These are phyloP conservation scores for Drosophila ficusphila DNA, from an alignment of 1,140 invertebrate species.

Conservation along the genomic window DNA sequence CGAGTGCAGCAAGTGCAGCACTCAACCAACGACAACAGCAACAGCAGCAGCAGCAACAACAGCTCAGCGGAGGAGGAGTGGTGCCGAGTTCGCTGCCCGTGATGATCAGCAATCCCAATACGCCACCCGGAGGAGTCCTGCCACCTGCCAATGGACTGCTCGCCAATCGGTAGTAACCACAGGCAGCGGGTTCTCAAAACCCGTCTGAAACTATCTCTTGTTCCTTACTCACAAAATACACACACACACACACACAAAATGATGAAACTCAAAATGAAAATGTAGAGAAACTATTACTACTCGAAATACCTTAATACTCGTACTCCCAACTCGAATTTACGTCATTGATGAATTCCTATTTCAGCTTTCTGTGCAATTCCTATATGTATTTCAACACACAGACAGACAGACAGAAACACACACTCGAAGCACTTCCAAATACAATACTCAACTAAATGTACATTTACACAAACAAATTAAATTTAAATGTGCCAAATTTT, in stretches of 20 bases:
- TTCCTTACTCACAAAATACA: constrained; percentile 71
- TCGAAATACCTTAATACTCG: constrained; percentile 34
- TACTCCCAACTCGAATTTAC: constrained; percentile 65
- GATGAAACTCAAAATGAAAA: constrained; percentile 13
- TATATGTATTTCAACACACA: constrained; percentile 53
- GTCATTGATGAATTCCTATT: constrained; percentile 76
- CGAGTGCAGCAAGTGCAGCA: constrained; percentile 13
- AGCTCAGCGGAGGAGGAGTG: constrained; percentile 22
- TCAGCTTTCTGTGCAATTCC: constrained; percentile 81
- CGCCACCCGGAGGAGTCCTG: constrained; percentile 56
- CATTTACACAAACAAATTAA: constrained; percentile 66
- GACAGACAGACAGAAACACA: constrained; percentile 26
- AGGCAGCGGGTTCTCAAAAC: background rate
- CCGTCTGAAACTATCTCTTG: constrained; percentile 73
- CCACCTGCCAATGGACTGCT: constrained; percentile 79
- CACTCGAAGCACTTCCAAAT: constrained; percentile 68
- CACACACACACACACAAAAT: constrained; percentile 26
- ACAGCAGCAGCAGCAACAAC: background rate
- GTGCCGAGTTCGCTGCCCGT: constrained; percentile 38
- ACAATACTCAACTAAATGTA: constrained; percentile 69
- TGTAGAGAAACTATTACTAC: constrained; percentile 33
- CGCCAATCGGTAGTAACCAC: constrained; percentile 70
- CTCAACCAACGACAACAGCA: constrained; percentile 46
- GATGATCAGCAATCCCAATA: constrained; percentile 67
- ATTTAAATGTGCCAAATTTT: constrained; percentile 82